phyloP scores from a whole-genome alignment of 2,888 invertebrate genomes.

The Margaritifera margaritifera region DNA sequence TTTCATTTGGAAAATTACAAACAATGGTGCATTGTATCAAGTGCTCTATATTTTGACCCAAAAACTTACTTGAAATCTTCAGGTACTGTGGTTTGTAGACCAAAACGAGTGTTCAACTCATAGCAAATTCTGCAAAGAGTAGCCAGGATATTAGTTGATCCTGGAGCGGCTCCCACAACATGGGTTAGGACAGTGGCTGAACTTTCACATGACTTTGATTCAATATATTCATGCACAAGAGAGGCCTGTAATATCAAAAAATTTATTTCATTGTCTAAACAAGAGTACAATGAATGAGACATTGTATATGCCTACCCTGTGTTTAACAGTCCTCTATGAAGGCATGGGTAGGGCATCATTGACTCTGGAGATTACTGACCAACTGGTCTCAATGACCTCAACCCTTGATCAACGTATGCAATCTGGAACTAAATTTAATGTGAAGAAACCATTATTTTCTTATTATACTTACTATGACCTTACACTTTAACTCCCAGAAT shows the following conservation, averaged over 20 bases:
- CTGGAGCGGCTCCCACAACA: slow-evolving; percentile 68
- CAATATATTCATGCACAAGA: slow-evolving; percentile 50
- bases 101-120: slow-evolving; percentile 60
- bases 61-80: slow-evolving; percentile 67
- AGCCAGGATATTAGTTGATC: slow-evolving; percentile 63
- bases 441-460: too few relatives aligned
- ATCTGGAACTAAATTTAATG: too few relatives aligned
- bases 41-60: background rate
- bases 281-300: too few relatives aligned
- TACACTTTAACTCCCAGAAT: too few relatives aligned
- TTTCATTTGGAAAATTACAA: background rate
- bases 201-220: slow-evolving; percentile 42
- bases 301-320: too few relatives aligned
- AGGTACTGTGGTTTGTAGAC: slow-evolving; percentile 51
- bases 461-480: too few relatives aligned
- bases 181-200: slow-evolving; percentile 57
- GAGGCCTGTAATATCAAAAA: slow-evolving; percentile 47
- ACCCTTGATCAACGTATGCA: too few relatives aligned
- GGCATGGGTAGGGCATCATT: too few relatives aligned
- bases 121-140: slow-evolving; percentile 62
- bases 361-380: too few relatives aligned
- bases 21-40: background rate
- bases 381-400: too few relatives aligned
- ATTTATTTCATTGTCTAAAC: background rate
- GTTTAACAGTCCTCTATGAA: too few relatives aligned